These are phyloP conservation scores for Nephrotoma guestfalica DNA, from an alignment of 2,888 invertebrate species.

Conservation along the genomic window DNA sequence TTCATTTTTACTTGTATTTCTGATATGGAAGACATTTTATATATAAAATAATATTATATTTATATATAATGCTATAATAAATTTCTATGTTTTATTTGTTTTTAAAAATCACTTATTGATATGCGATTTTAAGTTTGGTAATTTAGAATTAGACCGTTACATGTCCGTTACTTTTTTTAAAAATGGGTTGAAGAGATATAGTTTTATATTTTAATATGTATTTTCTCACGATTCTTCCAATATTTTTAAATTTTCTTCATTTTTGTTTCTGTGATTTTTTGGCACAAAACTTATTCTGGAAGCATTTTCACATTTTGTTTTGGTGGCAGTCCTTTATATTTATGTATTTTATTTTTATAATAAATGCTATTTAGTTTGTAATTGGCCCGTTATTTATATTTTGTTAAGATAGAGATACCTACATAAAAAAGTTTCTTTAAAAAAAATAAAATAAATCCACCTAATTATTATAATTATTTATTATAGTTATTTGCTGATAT, in stretches of 20 bases:
- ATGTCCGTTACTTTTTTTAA: neutral
- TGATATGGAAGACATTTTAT: neutral
- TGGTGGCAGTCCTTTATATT: neutral
- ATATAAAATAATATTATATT: neutral
- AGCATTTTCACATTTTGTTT: neutral
- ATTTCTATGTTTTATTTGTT: neutral
- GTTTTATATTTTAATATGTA: neutral
- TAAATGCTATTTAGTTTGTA: neutral
- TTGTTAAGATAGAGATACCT: neutral
- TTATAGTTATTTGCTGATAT: neutral
- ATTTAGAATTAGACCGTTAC: neutral
- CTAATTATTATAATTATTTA: neutral
- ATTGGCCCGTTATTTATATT: neutral
- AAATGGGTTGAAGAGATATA: neutral
- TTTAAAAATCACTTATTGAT: neutral
- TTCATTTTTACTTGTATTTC: neutral
- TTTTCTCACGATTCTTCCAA: neutral
- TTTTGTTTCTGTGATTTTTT: neutral
- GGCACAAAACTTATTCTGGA: neutral
- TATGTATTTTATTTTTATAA: neutral
- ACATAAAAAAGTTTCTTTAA: neutral
- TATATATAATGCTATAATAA: neutral
- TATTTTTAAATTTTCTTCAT: neutral
- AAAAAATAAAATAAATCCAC: neutral
- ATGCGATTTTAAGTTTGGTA: neutral